Base-by-base conservation (phyloP, 2,113 vertebrate species). In the Oryzias celebensis region DNA sequence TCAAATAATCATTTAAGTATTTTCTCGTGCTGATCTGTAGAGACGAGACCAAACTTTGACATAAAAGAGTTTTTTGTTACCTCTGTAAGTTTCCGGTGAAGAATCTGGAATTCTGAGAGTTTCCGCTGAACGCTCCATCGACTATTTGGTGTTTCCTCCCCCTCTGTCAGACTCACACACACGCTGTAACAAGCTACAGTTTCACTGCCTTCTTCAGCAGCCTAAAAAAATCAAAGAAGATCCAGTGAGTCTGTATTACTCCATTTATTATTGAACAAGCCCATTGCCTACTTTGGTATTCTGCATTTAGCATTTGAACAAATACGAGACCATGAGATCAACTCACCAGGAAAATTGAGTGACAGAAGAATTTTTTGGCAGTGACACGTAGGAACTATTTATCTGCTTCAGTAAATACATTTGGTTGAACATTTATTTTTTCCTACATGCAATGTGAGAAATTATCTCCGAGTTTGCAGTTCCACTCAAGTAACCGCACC, bases 1-100 rank as follows among this genome's bases (percentile, higher is more conserved):
- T 36, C 2, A 36, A 36, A 36, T 36, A 2, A 36, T 36, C 36
- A 36, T 12, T 36, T 36, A 10, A 12, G 36, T 10, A 2, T 36
- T 36, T 36, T 28, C 26, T 28, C 26, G 5, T 28, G 26, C 26
- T 4, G 26, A 28, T 28, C 26, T 36, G 57, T 52, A 17, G 16
- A 17, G 43, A 71, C 14, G 36, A 61, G 28, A 78, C 53, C n/a
- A 18, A 50, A 13, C 18, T 13, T 22, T 8, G 20, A 10, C 13
- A 2, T 26, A 31, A 1, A 26, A 17, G 42, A 6, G 12, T 22
- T 23, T 5, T 47, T n/a, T 14, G 18, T 0, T 94, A 99, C 97
- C 96, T 99, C 97, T 0, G 93, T 96, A 63, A 99, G 94, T 80
- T 98, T 98, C 81, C 97, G 92, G 84, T 98, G 95, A 49, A 99